These are phyloP conservation scores for Hofmannophila pseudospretella DNA, from an alignment of 2,888 invertebrate species.

Conservation along the genomic window DNA sequence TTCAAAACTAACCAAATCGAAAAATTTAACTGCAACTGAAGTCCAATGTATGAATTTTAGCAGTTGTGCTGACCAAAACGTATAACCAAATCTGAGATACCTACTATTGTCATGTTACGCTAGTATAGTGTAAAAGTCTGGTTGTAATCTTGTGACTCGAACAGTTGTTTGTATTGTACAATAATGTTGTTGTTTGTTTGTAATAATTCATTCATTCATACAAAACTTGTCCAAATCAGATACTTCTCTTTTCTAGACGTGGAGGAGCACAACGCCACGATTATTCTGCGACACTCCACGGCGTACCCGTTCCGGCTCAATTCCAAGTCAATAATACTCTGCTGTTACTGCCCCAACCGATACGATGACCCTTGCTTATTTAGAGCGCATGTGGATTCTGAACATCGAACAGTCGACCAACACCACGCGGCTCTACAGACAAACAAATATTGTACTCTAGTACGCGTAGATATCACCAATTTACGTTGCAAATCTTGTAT, in stretches of 20 bases:
- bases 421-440: not conserved
- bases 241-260: constrained; percentile 19
- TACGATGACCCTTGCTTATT: not conserved
- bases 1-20: no score
- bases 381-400: not conserved
- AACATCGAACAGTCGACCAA: not conserved
- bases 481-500: constrained; percentile 14
- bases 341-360: not conserved
- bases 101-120: no score
- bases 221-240: no score
- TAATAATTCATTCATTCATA: no score
- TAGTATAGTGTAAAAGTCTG: no score
- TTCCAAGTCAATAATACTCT: not conserved
- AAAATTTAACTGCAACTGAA: no score
- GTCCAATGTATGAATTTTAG: no score
- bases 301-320: not conserved
- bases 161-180: no score
- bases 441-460: not conserved
- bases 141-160: no score
- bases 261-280: constrained; percentile 12
- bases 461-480: constrained; percentile 16
- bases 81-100: no score
- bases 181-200: no score
- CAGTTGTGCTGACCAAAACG: no score
- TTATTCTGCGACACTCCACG: not conserved